A percentile compares a stretch with the other conserved stretches of the same genome.
Evolutionary conservation across 2,888 invertebrate genomes (phyloP).

Genomic region (Trachelus tabidus): DNA sequence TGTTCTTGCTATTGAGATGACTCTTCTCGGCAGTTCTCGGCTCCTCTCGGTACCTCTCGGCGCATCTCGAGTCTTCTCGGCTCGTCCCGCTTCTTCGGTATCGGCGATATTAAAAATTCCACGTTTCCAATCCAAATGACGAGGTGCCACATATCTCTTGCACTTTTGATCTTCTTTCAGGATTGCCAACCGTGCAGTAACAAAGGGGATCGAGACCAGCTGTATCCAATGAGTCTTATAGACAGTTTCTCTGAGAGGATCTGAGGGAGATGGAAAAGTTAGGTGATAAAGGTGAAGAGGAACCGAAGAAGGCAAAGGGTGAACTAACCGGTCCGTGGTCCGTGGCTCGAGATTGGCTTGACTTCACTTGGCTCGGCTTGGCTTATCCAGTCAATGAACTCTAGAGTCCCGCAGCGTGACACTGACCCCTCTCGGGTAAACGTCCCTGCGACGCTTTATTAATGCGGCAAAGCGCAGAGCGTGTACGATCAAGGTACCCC

Average conservation of each 20-base stretch:
- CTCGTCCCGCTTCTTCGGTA: not conserved
- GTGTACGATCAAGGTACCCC: not conserved
- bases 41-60: not conserved
- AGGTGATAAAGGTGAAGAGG: constrained; percentile 32
- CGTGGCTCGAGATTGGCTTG: constrained; percentile 46
- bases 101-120: not conserved
- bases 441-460: constrained; percentile 43
- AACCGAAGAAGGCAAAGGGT: constrained; percentile 49
- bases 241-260: not conserved
- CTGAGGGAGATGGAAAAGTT: constrained; percentile 13
- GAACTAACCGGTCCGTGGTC: constrained; percentile 49
- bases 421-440: constrained; percentile 57
- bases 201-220: not conserved
- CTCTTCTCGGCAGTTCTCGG: not conserved
- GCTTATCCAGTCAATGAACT: constrained; percentile 55
- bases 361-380: constrained; percentile 22
- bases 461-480: constrained; percentile 26
- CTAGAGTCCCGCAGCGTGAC: constrained; percentile 49
- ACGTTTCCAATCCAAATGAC: not conserved
- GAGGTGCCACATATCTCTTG: not conserved
- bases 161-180: not conserved
- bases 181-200: not conserved
- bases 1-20: not conserved
- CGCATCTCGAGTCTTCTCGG: not conserved
- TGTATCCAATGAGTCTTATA: not conserved